These are phyloP conservation scores for Pheosia gnoma DNA, from an alignment of 2,888 invertebrate species.

Conservation along the genomic window DNA sequence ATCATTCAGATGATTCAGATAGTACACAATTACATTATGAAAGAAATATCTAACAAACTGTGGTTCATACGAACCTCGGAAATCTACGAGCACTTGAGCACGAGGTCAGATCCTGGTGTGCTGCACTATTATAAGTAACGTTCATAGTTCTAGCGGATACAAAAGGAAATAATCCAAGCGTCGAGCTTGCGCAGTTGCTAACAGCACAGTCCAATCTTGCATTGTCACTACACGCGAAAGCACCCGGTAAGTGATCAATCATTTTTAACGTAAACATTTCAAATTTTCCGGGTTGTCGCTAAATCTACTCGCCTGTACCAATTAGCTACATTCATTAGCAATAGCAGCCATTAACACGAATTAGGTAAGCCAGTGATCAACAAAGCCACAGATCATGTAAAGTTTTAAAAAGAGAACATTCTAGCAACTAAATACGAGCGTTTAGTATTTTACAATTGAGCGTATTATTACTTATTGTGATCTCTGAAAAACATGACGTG, in stretches of 20 bases:
- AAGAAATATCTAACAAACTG: too few species aligned
- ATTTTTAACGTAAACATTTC: not conserved
- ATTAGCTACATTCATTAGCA: slow-evolving; percentile 19
- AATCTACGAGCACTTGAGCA: too few species aligned
- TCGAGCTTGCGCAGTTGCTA: too few species aligned
- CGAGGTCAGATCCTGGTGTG: too few species aligned
- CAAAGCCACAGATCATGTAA: slow-evolving; percentile 11
- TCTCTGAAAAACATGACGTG: not conserved
- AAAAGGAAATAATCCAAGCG: too few species aligned
- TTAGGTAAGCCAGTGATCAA: slow-evolving; percentile 20
- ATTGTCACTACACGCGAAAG: too few species aligned
- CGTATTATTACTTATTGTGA: not conserved
- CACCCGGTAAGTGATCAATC: not conserved
- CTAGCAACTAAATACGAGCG: slow-evolving; percentile 2
- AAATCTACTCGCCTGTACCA: not conserved
- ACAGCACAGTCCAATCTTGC: too few species aligned
- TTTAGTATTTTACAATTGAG: not conserved
- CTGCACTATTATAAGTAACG: too few species aligned
- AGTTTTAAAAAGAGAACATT: not conserved
- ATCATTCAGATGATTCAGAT: too few species aligned
- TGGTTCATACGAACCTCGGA: too few species aligned
- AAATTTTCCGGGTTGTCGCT: not conserved
- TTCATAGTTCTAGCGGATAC: too few species aligned
- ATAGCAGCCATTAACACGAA: slow-evolving; percentile 22
- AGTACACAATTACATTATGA: too few species aligned